Percentiles rank a stretch among this genome's conserved stretches.
phyloP scores from a whole-genome alignment of 1,140 invertebrate species.

The Rhysida immarginata region DNA sequence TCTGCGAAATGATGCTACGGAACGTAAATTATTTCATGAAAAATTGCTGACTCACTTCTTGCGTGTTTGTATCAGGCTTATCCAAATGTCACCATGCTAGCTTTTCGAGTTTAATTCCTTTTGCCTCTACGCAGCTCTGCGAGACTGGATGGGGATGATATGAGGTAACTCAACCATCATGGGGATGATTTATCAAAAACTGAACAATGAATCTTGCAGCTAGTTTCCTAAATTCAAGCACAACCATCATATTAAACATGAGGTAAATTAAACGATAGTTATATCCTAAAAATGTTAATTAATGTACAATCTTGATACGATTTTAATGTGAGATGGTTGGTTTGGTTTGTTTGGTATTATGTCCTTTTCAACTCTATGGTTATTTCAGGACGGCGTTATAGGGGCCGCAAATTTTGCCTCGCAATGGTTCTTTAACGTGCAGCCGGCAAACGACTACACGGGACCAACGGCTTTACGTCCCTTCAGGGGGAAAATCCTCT shows the following conservation, averaged over 20 bases:
- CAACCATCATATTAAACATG: neutral
- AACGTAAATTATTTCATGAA: conserved; percentile 9
- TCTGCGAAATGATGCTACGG: conserved; percentile 4
- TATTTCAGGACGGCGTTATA: no score
- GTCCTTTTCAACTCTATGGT: no score
- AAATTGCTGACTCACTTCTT: conserved; percentile 1
- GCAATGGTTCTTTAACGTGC: no score
- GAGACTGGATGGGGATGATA: neutral
- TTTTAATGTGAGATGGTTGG: no score
- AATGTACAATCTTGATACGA: neutral
- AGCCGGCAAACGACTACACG: no score
- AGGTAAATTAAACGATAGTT: neutral
- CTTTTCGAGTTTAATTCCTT: neutral
- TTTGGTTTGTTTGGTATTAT: no score
- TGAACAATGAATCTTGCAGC: neutral
- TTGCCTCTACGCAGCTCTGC: neutral
- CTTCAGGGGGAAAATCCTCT: no score
- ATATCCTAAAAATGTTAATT: neutral
- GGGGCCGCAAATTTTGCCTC: no score
- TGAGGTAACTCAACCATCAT: no score
- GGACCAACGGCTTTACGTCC: no score
- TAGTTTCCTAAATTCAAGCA: neutral
- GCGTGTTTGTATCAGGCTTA: neutral
- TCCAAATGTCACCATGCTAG: neutral
- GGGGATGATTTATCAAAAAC: neutral